Evolutionary conservation across 2,888 invertebrate genomes (phyloP).

Genomic region (Hanleya hanleyi): DNA sequence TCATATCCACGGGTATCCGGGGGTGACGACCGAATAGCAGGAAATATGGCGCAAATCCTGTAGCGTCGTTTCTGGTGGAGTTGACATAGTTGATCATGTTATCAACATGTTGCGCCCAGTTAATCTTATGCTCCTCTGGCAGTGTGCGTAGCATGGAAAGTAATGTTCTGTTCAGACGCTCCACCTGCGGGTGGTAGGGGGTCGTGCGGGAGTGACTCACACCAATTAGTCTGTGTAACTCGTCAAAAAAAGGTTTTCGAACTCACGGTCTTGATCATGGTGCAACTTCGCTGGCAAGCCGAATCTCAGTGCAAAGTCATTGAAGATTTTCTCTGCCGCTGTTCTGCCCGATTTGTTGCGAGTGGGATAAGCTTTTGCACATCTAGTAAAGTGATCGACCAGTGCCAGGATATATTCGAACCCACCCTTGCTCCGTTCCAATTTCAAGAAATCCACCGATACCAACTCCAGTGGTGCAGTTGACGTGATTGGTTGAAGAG

Average conservation of each 20-base stretch:
- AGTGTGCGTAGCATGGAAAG: conserved; percentile 16
- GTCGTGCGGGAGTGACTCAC: conserved; percentile 8
- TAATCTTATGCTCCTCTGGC: neutral
- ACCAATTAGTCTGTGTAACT: conserved; percentile 12
- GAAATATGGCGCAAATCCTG: neutral
- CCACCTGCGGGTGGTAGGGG: conserved; percentile 15
- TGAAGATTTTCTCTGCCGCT: too few species aligned
- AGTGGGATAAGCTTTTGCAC: conserved; percentile 24
- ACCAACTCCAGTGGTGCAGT: neutral
- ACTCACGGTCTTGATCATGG: conserved; percentile 20
- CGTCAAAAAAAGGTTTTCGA: conserved; percentile 13
- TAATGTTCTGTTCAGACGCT: too few species aligned
- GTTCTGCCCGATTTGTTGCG: conserved; percentile 19
- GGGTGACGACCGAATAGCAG: neutral
- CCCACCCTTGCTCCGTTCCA: conserved; percentile 9
- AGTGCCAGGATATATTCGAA: conserved; percentile 18
- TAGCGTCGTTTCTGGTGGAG: neutral
- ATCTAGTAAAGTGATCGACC: conserved; percentile 22
- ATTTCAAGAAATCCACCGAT: neutral
- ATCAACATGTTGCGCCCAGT: neutral
- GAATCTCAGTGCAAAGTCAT: conserved; percentile 14
- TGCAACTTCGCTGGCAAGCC: conserved; percentile 14
- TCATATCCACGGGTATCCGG: conserved; percentile 18
- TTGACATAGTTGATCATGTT: neutral
- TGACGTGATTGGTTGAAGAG: neutral